These are phyloP conservation scores for Erpobdella octoculata DNA, from an alignment of 2,888 invertebrate species.

Conservation along the genomic window DNA sequence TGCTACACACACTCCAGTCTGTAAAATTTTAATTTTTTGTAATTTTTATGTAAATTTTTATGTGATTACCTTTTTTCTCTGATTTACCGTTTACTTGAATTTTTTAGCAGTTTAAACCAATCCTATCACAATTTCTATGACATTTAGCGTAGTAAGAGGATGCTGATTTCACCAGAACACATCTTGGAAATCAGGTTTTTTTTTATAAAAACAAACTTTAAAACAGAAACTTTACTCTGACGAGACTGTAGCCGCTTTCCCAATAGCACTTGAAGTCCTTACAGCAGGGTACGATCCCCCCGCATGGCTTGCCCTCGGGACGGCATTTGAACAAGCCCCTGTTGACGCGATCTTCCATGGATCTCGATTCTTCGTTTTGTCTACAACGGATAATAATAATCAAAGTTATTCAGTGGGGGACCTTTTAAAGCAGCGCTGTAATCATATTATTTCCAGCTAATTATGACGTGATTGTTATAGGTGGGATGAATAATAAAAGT, in stretches of 20 bases:
- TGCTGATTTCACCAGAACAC: not conserved
- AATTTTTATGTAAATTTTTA: not conserved
- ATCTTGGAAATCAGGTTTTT: not conserved
- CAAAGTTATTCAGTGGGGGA: not conserved
- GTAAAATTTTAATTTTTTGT: not conserved
- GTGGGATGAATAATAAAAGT: too few species aligned
- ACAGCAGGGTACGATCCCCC: conserved; percentile 23
- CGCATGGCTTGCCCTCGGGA: conserved; percentile 14
- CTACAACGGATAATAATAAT: not conserved
- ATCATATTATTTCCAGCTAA: too few species aligned
- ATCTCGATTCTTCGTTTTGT: not conserved
- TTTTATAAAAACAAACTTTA: not conserved
- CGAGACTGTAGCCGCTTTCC: conserved; percentile 21
- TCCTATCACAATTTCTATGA: too few species aligned
- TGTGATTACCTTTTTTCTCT: not conserved
- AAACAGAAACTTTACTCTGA: not conserved
- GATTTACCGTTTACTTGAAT: not conserved
- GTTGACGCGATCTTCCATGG: not conserved
- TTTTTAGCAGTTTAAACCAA: not conserved
- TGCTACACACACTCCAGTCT: conserved; percentile 30
- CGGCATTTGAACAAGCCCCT: conserved; percentile 25
- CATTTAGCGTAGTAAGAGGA: not conserved
- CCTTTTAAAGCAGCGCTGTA: too few species aligned
- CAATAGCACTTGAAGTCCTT: conserved; percentile 28
- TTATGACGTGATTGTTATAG: too few species aligned